Evolutionary conservation across 1,140 invertebrate genomes (phyloP), one percentile per base, ranked within the genome.

Genomic region (Condylostylus longicornis): DNA sequence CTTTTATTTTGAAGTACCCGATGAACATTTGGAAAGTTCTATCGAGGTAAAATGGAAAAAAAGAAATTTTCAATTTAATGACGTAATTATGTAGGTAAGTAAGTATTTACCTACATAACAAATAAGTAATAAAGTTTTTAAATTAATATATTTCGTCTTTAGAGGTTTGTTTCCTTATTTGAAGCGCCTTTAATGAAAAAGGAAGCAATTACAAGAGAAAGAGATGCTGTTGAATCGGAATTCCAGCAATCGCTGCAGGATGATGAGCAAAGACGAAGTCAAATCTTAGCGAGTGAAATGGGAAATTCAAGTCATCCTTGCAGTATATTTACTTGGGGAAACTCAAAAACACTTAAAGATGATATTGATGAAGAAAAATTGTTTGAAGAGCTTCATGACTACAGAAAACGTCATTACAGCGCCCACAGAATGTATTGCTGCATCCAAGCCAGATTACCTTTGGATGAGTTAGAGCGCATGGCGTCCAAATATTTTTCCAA

Each of bases 101-200:
- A n/a, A n/a, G n/a, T n/a, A n/a, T n/a, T n/a, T n/a, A n/a, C n/a
- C n/a, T n/a, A n/a, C n/a, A n/a, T n/a, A n/a, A n/a, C n/a, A n/a
- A n/a, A n/a, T n/a, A n/a, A n/a, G n/a, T n/a, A n/a, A n/a, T n/a
- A n/a, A n/a, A n/a, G n/a, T n/a, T n/a, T n/a, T n/a, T n/a, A n/a
- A n/a, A n/a, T n/a, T n/a, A n/a, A n/a, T n/a, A n/a, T n/a, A n/a
- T n/a, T n/a, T n/a, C n/a, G n/a, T n/a, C n/a, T n/a, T n/a, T n/a
- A n/a, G n/a, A 79, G 81, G 46, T 94, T 95, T 67, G 76, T 85
- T 28, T 82, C 93, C 52, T 84, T 93, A 64, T 91, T 96, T 58
- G 79, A 84, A 14, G 70, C 72, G 27, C 91, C 91, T 3, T 61
- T 93, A 21, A 86, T 95, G 75, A 78, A 76, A 50, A 69, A 77